Evolutionary conservation across 2,113 vertebrate species (phyloP).

Genomic region (Lampris incognitus): DNA sequence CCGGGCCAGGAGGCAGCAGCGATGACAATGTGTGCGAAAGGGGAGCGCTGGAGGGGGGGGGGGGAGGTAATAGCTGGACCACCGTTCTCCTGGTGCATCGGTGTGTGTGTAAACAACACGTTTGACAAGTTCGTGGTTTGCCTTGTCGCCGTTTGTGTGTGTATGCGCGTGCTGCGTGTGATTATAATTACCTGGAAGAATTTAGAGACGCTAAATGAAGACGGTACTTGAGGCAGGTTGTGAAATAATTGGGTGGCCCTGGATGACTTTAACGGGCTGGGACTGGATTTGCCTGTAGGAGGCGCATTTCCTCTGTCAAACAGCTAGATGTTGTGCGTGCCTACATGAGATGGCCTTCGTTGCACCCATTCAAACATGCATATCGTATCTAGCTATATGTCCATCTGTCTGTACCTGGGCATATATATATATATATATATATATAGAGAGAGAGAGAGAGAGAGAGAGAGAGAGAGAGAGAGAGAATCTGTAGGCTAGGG

Average conservation of each 20-base stretch:
- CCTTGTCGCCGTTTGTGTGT: not conserved
- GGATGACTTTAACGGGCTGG: slow-evolving; percentile 4
- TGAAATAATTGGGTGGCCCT: not conserved
- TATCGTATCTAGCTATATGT: not conserved
- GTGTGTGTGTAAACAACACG: not conserved
- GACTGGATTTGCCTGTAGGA: slow-evolving; percentile 33
- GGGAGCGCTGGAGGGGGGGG: not conserved
- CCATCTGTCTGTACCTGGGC: too few relatives aligned
- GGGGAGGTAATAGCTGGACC: not conserved
- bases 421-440: not conserved
- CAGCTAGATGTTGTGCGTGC: slow-evolving; percentile 30
- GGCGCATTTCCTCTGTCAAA: not conserved
- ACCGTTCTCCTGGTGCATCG: not conserved
- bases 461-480: not conserved
- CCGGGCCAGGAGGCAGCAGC: slow-evolving; percentile 13
- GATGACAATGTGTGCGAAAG: not conserved
- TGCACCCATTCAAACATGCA: slow-evolving; percentile 14
- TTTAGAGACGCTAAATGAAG: not conserved
- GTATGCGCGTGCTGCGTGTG: not conserved
- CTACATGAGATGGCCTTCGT: slow-evolving; percentile 5
- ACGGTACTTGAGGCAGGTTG: not conserved
- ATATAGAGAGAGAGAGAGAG: slow-evolving; percentile 32
- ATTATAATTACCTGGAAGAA: not conserved
- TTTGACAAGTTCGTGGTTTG: not conserved
- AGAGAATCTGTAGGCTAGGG: too few relatives aligned